Percentiles rank a stretch among this genome's conserved stretches.
Conservation (phyloP, 2,888 invertebrate species). For the Ommatoiulus sabulosus region DNA sequence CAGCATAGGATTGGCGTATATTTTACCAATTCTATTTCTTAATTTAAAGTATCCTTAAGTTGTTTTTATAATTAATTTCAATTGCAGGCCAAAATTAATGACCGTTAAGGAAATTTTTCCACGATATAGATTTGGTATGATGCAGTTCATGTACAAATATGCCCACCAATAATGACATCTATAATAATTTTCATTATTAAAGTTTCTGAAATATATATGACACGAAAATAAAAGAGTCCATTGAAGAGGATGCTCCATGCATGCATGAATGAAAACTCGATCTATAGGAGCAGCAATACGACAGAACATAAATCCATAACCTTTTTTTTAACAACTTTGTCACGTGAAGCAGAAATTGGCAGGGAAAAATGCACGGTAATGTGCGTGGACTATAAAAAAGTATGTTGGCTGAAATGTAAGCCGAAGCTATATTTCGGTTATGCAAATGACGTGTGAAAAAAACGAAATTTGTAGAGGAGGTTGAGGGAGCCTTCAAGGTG, state of each 20-base stretch:
- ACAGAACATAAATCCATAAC: not conserved
- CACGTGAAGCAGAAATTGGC: conserved; percentile 21
- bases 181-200: not conserved
- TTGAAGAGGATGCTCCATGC: not conserved
- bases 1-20: too few species aligned
- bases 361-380: not conserved
- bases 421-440: not conserved
- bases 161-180: not conserved
- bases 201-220: not conserved
- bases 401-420: conserved; percentile 3
- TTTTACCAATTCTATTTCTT: too few species aligned
- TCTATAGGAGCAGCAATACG: not conserved
- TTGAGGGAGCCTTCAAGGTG: conserved; percentile 18
- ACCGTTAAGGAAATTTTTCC: too few species aligned
- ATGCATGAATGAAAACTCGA: not conserved
- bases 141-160: not conserved
- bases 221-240: not conserved
- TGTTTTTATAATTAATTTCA: too few species aligned
- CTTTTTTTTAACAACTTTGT: not conserved
- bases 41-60: too few species aligned
- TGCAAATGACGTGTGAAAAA: conserved; percentile 29
- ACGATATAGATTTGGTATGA: too few species aligned
- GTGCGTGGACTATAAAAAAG: not conserved
- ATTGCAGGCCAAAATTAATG: too few species aligned
- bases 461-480: not conserved